Percentiles rank a stretch among this genome's conserved stretches.
Evolutionary conservation across 2,797 vertebrate genomes (phyloP).

Genomic region (Acanthiza pusilla): DNA sequence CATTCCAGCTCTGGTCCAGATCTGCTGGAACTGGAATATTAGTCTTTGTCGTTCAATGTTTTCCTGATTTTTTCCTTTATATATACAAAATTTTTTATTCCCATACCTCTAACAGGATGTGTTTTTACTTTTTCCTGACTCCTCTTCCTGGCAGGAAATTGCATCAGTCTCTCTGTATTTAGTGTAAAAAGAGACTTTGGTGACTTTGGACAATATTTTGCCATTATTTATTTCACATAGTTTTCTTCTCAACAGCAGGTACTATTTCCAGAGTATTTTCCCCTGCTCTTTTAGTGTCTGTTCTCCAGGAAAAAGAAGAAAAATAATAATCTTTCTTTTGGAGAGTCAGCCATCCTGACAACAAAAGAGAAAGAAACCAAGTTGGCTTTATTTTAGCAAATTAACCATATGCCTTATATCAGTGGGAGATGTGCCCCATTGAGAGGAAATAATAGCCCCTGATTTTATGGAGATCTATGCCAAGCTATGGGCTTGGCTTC

Average conservation of each 20-base stretch:
- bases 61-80: background rate
- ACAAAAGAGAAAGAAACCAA: background rate
- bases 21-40: background rate
- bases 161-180: background rate
- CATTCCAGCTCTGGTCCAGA: background rate
- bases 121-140: background rate
- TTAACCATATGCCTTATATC: background rate
- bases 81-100: background rate
- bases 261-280: background rate
- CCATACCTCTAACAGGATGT: background rate
- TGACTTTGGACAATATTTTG: background rate
- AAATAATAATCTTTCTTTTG: background rate
- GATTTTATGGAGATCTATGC: background rate
- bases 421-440: background rate
- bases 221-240: background rate
- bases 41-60: background rate
- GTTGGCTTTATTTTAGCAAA: slow-evolving; percentile 8
- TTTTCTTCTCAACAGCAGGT: background rate
- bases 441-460: slow-evolving; percentile 15
- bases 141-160: background rate
- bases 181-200: background rate
- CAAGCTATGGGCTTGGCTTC: background rate
- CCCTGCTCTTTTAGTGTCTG: background rate
- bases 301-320: background rate
- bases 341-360: background rate